Percentiles rank a stretch among this genome's conserved stretches.
phyloP scores from a whole-genome alignment of 2,113 vertebrate species.

The Carassius carassius region DNA sequence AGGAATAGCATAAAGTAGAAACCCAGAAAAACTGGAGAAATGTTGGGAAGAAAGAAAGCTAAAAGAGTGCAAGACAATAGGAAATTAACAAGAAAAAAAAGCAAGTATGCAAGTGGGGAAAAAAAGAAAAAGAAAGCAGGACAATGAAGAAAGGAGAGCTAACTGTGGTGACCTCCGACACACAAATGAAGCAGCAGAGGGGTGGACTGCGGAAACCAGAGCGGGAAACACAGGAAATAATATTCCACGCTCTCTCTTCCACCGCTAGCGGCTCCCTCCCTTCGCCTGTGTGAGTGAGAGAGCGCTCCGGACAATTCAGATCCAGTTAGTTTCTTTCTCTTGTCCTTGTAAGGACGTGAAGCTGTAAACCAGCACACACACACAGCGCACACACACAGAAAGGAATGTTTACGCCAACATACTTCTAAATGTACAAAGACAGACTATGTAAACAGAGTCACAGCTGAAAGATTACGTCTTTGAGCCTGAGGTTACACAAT shows the following conservation, averaged over 20 bases:
- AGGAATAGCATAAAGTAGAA: neutral
- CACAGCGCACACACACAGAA: neutral
- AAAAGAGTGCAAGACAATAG: neutral
- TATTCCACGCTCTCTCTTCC: constrained; percentile 28
- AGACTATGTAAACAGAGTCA: constrained; percentile 28
- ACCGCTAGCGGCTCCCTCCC: neutral
- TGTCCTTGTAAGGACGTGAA: constrained; percentile 52
- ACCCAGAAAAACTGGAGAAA: neutral
- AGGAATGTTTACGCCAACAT: neutral
- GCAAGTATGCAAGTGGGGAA: neutral
- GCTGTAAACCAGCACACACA: constrained; percentile 12
- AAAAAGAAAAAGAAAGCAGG: neutral
- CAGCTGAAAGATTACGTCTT: constrained; percentile 12
- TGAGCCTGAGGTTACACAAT: neutral
- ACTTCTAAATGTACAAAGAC: constrained; percentile 15
- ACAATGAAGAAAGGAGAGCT: neutral
- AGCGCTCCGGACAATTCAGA: constrained; percentile 27
- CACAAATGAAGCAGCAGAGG: neutral
- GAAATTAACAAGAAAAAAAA: neutral
- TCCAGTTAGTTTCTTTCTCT: constrained; percentile 35
- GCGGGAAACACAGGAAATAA: constrained; percentile 38
- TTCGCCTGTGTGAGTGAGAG: constrained; percentile 11
- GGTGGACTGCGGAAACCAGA: neutral
- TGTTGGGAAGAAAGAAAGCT: neutral
- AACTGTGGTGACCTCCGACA: neutral